A percentile compares a stretch with the other conserved stretches of the same genome.
phyloP scores from a whole-genome alignment of 1,140 invertebrate genomes.

The Aricia agestis region DNA sequence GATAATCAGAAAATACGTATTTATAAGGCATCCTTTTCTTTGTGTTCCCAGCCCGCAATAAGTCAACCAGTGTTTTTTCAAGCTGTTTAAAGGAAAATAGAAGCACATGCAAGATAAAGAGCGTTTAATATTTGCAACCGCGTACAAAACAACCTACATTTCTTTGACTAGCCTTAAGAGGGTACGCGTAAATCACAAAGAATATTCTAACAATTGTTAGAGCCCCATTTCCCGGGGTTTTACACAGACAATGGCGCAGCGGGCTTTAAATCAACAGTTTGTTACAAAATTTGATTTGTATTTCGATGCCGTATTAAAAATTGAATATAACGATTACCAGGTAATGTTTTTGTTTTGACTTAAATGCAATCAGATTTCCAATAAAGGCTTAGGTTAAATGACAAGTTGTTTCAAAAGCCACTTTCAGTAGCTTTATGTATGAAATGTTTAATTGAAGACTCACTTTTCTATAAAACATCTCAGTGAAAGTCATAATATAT shows the following conservation, averaged over 20 bases:
- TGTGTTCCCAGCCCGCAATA: not conserved
- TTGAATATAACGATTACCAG: not conserved
- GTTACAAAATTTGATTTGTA: not conserved
- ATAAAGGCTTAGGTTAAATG: not conserved
- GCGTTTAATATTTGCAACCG: constrained; percentile 2
- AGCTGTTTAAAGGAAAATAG: constrained; percentile 2
- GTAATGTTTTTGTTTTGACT: not conserved
- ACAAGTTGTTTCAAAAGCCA: too few relatives aligned
- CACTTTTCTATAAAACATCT: too few relatives aligned
- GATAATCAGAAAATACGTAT: not conserved
- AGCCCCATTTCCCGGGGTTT: not conserved
- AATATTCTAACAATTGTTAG: constrained; percentile 14
- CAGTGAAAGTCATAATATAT: too few relatives aligned
- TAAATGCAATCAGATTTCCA: not conserved
- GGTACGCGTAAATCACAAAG: constrained; percentile 12
- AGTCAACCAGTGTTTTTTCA: not conserved
- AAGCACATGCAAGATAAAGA: not conserved
- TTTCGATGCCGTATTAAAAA: not conserved
- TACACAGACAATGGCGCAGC: not conserved
- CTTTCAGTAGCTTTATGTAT: too few relatives aligned
- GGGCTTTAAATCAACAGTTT: constrained; percentile 3
- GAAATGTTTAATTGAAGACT: too few relatives aligned
- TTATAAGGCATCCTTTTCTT: not conserved
- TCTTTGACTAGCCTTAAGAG: constrained; percentile 15
- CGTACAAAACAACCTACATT: constrained; percentile 12